Conservation (phyloP, 2,113 vertebrate species). For the Thamnaconus septentrionalis region DNA sequence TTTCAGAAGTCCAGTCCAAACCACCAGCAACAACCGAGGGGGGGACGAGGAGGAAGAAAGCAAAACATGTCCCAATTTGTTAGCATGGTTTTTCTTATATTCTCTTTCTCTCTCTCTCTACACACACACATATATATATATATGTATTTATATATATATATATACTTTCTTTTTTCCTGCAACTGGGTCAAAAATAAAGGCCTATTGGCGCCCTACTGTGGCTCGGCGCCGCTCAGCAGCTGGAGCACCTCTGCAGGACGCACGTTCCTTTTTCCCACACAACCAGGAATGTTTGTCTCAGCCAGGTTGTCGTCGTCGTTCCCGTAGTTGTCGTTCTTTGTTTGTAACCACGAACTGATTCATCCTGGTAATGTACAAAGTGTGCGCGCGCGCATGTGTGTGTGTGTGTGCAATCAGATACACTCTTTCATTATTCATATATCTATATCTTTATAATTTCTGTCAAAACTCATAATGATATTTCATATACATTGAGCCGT, state of each 20-base stretch:
- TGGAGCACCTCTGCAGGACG: constrained; percentile 74
- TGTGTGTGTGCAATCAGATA: constrained; percentile 70
- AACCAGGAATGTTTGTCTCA: constrained; percentile 82
- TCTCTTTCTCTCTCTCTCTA: too few species aligned
- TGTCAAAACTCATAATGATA: constrained; percentile 73
- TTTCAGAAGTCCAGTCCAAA: constrained; percentile 89
- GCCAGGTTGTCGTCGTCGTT: neutral
- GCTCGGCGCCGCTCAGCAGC: constrained; percentile 87
- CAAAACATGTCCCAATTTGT: constrained; percentile 74
- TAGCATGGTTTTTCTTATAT: constrained; percentile 43
- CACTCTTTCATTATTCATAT: constrained; percentile 72
- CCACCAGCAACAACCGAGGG: constrained; percentile 86
- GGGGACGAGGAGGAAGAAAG: constrained; percentile 47
- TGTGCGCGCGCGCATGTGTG: constrained; percentile 41
- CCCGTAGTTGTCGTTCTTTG: constrained; percentile 36
- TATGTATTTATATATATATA: too few species aligned
- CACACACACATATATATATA: too few species aligned
- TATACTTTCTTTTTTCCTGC: constrained; percentile 24
- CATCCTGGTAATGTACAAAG: constrained; percentile 83
- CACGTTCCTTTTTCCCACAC: constrained; percentile 64
- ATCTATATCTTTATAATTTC: constrained; percentile 74
- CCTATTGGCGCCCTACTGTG: constrained; percentile 77
- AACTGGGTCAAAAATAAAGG: constrained; percentile 81
- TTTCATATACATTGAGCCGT: constrained; percentile 81
- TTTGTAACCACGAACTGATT: constrained; percentile 66